phyloP scores from a whole-genome alignment of 2,888 invertebrate genomes.

The Apamea crenata region DNA sequence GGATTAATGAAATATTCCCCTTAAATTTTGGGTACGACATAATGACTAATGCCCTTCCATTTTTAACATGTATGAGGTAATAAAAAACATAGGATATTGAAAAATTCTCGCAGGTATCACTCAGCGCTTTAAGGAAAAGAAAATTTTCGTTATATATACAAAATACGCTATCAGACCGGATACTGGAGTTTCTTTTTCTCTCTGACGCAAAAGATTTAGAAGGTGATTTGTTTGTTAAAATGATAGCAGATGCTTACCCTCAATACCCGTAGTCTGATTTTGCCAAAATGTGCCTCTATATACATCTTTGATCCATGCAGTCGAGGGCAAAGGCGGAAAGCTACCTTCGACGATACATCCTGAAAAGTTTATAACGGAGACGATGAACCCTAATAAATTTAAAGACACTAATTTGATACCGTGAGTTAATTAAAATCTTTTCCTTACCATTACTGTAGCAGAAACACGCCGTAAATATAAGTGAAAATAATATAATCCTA shows the following conservation, averaged over 20 bases:
- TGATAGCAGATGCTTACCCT: constrained; percentile 67
- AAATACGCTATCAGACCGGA: background rate
- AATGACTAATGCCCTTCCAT: background rate
- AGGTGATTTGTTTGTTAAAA: background rate
- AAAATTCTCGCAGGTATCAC: background rate
- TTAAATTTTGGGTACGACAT: background rate
- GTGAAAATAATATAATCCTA: constrained; percentile 51
- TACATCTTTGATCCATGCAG: constrained; percentile 71
- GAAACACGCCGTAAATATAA: constrained; percentile 61
- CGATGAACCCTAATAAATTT: background rate
- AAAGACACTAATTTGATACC: constrained; percentile 4
- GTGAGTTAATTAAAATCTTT: background rate
- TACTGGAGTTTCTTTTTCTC: background rate
- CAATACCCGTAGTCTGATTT: constrained; percentile 71
- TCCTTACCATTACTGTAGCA: constrained; percentile 71
- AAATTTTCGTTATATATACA: too few relatives aligned
- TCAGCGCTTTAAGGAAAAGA: background rate
- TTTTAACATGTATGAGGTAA: too few relatives aligned
- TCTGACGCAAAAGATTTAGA: background rate
- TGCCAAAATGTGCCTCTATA: constrained; percentile 73
- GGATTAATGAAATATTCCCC: background rate
- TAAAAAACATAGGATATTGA: background rate
- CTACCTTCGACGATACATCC: constrained; percentile 79
- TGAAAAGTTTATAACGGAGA: constrained; percentile 61
- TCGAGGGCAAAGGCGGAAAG: constrained; percentile 68